phyloP scores from a whole-genome alignment of 2,797 vertebrate species.

The Salarias fasciatus region DNA sequence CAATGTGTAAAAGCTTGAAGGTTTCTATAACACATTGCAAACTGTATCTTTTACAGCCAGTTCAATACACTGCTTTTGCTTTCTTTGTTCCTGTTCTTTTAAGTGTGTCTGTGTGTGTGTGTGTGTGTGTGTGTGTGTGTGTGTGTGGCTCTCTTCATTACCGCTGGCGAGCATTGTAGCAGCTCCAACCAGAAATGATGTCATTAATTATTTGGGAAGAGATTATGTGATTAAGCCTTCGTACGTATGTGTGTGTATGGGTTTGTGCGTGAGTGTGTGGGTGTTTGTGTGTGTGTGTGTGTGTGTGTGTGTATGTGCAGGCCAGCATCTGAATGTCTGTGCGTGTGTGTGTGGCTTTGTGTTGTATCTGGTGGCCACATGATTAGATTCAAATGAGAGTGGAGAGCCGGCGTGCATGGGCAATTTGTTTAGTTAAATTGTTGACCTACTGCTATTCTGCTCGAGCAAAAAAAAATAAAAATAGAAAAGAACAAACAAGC shows the following conservation, averaged over 20 bases:
- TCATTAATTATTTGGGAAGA: slow-evolving; percentile 76
- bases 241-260: slow-evolving; percentile 1
- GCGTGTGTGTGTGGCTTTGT: slow-evolving; percentile 5
- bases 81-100: slow-evolving; percentile 49
- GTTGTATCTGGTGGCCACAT: slow-evolving; percentile 43
- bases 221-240: slow-evolving; percentile 68
- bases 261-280: slow-evolving; percentile 1
- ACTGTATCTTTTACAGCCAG: too few relatives aligned
- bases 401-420: slow-evolving; percentile 26
- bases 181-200: slow-evolving; percentile 57
- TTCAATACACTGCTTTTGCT: neutral
- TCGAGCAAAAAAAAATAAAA: slow-evolving; percentile 20
- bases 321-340: slow-evolving; percentile 11
- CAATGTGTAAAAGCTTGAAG: too few relatives aligned
- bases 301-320: slow-evolving; percentile 4
- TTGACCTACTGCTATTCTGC: slow-evolving; percentile 23
- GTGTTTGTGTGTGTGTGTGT: slow-evolving; percentile 8
- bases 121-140: neutral
- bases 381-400: slow-evolving; percentile 57
- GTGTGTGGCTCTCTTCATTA: slow-evolving; percentile 32
- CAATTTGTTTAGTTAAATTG: slow-evolving; percentile 37
- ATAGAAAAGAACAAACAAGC: neutral
- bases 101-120: neutral
- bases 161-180: slow-evolving; percentile 33
- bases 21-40: too few relatives aligned